Conservation (phyloP, 2,113 vertebrate genomes). For the Pitta sordida region DNA sequence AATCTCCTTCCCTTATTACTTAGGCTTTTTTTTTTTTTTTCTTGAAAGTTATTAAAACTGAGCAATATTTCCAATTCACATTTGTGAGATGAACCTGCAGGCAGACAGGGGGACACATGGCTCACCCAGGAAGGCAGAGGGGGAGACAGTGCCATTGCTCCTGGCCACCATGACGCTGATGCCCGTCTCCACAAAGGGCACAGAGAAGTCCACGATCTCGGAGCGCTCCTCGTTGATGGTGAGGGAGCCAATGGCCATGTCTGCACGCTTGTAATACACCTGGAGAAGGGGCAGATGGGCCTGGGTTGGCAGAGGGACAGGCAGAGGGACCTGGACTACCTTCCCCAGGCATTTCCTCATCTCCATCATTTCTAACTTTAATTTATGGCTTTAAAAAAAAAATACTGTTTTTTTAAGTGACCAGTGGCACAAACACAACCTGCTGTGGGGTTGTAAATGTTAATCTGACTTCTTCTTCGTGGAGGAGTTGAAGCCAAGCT, state of each 20-base stretch:
- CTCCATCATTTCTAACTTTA: neutral
- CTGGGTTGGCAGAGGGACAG: neutral
- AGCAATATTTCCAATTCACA: neutral
- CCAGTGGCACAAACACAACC: neutral
- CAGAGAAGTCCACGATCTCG: slow-evolving; percentile 95
- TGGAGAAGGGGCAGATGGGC: slow-evolving; percentile 31
- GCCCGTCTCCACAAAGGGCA: slow-evolving; percentile 97
- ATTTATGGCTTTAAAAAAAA: neutral
- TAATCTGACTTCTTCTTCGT: neutral
- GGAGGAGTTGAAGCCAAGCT: neutral
- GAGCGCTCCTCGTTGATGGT: slow-evolving; percentile 98
- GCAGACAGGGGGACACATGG: neutral
- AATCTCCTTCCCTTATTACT: neutral
- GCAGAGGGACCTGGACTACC: neutral
- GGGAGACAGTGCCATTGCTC: slow-evolving; percentile 95
- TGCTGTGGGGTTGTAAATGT: neutral
- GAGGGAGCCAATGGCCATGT: slow-evolving; percentile 98
- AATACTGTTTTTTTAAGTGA: neutral
- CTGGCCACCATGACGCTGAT: slow-evolving; percentile 98
- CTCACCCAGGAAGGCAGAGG: slow-evolving; percentile 94
- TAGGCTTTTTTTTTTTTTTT: neutral
- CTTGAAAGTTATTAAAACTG: neutral
- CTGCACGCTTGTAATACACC: slow-evolving; percentile 95
- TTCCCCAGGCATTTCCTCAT: neutral
- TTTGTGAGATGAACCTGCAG: neutral